phyloP scores from a whole-genome alignment of 23 tunicate genomes.

The Aplidium turbinatum region DNA sequence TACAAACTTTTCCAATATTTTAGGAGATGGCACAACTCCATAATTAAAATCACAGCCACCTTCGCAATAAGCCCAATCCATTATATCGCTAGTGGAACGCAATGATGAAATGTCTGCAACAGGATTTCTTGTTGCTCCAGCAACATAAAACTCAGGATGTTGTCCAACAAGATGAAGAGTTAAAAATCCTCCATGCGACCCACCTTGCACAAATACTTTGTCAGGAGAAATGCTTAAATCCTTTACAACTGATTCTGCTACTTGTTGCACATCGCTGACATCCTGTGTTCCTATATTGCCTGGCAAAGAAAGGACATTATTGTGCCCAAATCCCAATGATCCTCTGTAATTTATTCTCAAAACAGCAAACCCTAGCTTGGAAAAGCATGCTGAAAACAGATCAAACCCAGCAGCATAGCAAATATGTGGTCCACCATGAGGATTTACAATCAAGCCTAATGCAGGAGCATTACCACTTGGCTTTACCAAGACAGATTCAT shows the following conservation, averaged over 20 bases:
- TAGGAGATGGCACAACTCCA: constrained; percentile 9
- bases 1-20: constrained; percentile 29
- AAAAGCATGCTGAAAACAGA: constrained; percentile 21
- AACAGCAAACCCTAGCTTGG: constrained; percentile 65
- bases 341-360: constrained; percentile 78
- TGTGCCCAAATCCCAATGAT: constrained; percentile 77
- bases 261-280: constrained; percentile 77
- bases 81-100: constrained; percentile 55
- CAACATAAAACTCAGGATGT: constrained; percentile 78
- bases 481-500: constrained; percentile 59
- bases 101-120: constrained; percentile 65
- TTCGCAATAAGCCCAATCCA: constrained; percentile 76
- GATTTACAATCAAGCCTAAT: constrained; percentile 52
- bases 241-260: constrained; percentile 32
- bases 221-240: constrained; percentile 1
- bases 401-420: constrained; percentile 47
- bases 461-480: constrained; percentile 14
- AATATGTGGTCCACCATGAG: constrained; percentile 90
- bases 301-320: constrained; percentile 48
- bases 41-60: constrained; percentile 36
- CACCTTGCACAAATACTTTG: constrained; percentile 65
- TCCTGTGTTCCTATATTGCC: constrained; percentile 62
- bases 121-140: constrained; percentile 77
- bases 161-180: constrained; percentile 84
- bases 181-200: constrained; percentile 95